A percentile compares a stretch with the other conserved stretches of the same genome.
phyloP scores from a whole-genome alignment of 2,113 vertebrate species.

The pig (Sus scrofa) region T2T-Sscrofa CM000823.6:60814001-60814500 shows the following conservation, averaged over 20 bases:
- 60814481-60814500: neutral
- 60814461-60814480: neutral
- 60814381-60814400: neutral
- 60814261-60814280: neutral
- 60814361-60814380: neutral
- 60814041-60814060: too few species aligned
- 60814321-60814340: neutral
- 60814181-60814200: neutral
- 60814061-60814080: fast-evolving
- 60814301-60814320: neutral
- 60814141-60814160: neutral
- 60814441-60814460: neutral
- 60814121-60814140: fast-evolving
- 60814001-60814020: too few species aligned
- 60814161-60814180: neutral
- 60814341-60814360: neutral
- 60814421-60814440: neutral
- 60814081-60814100: neutral
- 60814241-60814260: neutral
- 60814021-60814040: neutral
- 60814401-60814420: neutral
- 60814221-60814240: neutral
- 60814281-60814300: neutral
- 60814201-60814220: neutral
- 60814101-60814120: neutral